A percentile compares a stretch with the other conserved stretches of the same genome.
Evolutionary conservation across 2,797 vertebrate species (phyloP).

Genomic region (Poecilia velifera): DNA sequence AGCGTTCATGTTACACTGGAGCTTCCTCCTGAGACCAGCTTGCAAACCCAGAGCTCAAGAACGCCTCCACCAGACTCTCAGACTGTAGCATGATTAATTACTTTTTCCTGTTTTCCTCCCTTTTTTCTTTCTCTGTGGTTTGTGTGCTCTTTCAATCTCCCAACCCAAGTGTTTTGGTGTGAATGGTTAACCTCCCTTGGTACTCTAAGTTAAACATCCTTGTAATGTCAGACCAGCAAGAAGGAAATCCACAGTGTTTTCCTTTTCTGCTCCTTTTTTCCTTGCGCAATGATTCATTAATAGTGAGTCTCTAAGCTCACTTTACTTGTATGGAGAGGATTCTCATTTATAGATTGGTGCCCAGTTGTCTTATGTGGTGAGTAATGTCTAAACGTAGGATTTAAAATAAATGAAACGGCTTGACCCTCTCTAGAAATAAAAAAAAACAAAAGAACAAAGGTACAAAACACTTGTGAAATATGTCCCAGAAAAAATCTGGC

Average conservation of each 20-base stretch:
- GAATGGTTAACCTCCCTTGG: conserved; percentile 66
- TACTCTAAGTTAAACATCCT: conserved; percentile 68
- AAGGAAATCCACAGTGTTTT: conserved; percentile 71
- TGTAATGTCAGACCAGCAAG: conserved; percentile 63
- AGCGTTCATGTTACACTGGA: conserved; percentile 61
- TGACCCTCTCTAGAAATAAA: conserved; percentile 38
- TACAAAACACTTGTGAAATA: conserved; percentile 45
- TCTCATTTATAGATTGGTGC: conserved; percentile 62
- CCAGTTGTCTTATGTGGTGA: conserved; percentile 48
- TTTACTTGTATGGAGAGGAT: conserved; percentile 47
- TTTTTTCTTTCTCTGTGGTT: conserved; percentile 20
- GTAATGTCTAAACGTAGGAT: conserved; percentile 51
- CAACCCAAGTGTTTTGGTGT: conserved; percentile 51
- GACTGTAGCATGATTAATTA: conserved; percentile 77
- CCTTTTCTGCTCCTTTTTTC: conserved; percentile 56
- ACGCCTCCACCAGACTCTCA: conserved; percentile 56
- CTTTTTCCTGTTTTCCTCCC: conserved; percentile 53
- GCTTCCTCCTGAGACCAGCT: conserved; percentile 58
- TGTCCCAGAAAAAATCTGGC: conserved; percentile 21
- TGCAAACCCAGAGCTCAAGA: conserved; percentile 58
- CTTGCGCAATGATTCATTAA: conserved; percentile 62
- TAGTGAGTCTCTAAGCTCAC: conserved; percentile 26
- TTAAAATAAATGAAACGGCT: conserved; percentile 49
- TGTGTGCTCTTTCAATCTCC: conserved; percentile 28
- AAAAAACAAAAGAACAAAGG: conserved; percentile 14